phyloP scores from a whole-genome alignment of 2,113 vertebrate species.

The Otocyon megalotis region DNA sequence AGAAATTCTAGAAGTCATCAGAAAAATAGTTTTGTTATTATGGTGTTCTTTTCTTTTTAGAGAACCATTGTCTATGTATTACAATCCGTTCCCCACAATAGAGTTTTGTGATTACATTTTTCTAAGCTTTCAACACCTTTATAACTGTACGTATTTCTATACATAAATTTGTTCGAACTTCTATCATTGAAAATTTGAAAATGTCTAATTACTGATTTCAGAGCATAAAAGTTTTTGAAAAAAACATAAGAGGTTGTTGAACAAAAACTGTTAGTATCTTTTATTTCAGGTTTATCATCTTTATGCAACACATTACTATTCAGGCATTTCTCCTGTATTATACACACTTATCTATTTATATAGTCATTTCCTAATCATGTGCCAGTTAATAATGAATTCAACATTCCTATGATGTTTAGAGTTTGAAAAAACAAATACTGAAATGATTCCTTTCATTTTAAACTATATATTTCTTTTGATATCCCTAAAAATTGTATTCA shows the following conservation, averaged over 20 bases:
- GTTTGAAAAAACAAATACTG: background rate
- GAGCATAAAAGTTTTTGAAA: background rate
- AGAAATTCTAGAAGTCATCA: background rate
- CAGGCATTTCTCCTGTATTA: background rate
- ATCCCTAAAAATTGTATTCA: background rate
- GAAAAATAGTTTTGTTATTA: background rate
- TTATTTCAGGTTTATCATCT: background rate
- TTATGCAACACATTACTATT: background rate
- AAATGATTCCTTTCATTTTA: background rate
- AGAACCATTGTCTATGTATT: background rate
- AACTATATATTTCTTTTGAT: background rate
- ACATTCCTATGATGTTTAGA: background rate
- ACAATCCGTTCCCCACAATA: background rate
- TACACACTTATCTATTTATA: background rate
- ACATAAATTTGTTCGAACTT: background rate
- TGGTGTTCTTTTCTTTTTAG: background rate
- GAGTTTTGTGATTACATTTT: conserved; percentile 15
- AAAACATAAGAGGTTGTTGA: background rate
- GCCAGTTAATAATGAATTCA: background rate
- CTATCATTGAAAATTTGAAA: conserved; percentile 15
- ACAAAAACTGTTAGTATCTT: background rate
- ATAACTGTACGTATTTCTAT: background rate
- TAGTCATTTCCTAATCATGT: background rate
- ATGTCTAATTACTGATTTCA: conserved; percentile 33
- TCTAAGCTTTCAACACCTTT: background rate